These are phyloP conservation scores for Oligia fasciuncula DNA, from an alignment of 2,888 invertebrate species.

Conservation along the genomic window DNA sequence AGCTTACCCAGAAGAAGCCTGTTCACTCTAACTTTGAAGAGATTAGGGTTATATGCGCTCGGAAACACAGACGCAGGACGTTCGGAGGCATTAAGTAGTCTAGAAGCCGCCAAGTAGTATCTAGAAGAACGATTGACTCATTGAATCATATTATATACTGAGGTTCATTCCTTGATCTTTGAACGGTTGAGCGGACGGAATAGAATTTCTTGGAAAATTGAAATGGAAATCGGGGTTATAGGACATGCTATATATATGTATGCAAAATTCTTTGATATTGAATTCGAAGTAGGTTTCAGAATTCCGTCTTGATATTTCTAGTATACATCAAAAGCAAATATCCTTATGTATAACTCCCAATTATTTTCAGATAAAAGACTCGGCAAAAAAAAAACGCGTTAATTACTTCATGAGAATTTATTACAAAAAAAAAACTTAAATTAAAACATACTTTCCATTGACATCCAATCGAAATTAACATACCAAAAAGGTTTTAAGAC, in stretches of 20 bases:
- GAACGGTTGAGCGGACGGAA: conserved; percentile 7
- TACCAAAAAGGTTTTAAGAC: conserved; percentile 42
- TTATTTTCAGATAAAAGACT: not conserved
- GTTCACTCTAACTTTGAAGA: no score
- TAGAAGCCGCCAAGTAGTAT: not conserved
- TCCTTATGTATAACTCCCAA: not conserved
- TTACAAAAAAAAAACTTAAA: conserved; percentile 33
- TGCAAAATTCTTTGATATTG: conserved; percentile 45
- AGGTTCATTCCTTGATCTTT: conserved; percentile 20
- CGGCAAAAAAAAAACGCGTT: conserved; percentile 32
- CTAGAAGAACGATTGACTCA: conserved; percentile 13
- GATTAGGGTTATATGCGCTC: no score
- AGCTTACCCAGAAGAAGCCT: no score
- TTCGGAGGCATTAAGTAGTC: not conserved
- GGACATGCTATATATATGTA: conserved; percentile 17
- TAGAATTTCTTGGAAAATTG: conserved; percentile 33
- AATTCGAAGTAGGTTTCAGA: conserved; percentile 15
- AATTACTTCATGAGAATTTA: conserved; percentile 30
- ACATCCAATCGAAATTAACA: conserved; percentile 45
- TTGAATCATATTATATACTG: conserved; percentile 15
- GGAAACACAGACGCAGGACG: no score
- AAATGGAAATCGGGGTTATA: conserved; percentile 40
- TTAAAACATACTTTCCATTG: conserved; percentile 31
- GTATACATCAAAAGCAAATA: conserved; percentile 4
- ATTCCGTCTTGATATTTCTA: conserved; percentile 6